A percentile compares a stretch with the other conserved stretches of the same genome.
Conservation (phyloP, 2,797 vertebrate genomes). For the Ispidina lecontei region DNA sequence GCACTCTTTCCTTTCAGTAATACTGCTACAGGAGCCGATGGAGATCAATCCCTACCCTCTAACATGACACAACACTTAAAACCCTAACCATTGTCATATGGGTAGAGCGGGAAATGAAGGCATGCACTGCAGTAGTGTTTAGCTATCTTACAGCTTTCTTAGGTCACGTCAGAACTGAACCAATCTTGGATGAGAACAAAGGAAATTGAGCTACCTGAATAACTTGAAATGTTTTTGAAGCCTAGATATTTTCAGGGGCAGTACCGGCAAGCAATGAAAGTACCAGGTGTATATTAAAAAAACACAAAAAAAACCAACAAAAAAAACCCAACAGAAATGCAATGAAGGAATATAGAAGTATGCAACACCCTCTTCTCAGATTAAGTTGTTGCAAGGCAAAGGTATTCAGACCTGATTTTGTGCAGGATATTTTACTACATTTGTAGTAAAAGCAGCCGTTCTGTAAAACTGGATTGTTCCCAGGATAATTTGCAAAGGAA, state of each 20-base stretch:
- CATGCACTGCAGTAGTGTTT: neutral
- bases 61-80: neutral
- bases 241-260: neutral
- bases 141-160: neutral
- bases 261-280: neutral
- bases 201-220: neutral
- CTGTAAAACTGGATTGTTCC: neutral
- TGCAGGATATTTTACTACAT: neutral
- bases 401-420: neutral
- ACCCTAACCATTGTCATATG: neutral
- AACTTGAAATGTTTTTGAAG: neutral
- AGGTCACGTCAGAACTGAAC: neutral
- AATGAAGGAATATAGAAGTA: neutral
- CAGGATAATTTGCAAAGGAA: slow-evolving; percentile 11
- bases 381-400: neutral
- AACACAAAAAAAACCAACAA: neutral
- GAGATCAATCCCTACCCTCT: neutral
- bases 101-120: neutral
- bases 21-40: neutral
- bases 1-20: neutral
- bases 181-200: neutral
- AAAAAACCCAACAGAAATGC: neutral
- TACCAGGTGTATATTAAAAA: neutral
- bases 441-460: neutral
- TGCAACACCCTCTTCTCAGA: neutral